These are phyloP conservation scores for Ellobium chinense DNA, from an alignment of 2,888 invertebrate species.

Conservation along the genomic window DNA sequence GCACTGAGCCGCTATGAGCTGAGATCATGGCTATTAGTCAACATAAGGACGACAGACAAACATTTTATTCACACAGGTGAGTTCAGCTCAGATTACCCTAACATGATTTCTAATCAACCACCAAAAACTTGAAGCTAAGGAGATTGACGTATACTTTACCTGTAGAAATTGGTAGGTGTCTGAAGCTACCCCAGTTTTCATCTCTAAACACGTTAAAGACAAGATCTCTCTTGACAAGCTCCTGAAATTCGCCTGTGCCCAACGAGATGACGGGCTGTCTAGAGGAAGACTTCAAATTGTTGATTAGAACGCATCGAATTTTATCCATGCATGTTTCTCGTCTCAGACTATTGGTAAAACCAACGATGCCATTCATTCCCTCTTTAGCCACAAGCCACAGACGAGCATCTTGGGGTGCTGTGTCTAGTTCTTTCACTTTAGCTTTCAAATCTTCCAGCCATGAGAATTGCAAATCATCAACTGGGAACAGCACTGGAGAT, in stretches of 20 bases:
- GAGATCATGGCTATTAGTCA: too few species aligned
- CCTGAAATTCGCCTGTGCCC: not conserved
- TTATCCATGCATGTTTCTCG: not conserved
- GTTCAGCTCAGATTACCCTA: too few species aligned
- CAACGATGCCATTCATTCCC: not conserved
- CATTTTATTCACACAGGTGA: too few species aligned
- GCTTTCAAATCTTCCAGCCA: slow-evolving; percentile 7
- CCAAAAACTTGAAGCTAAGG: not conserved
- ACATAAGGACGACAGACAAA: too few species aligned
- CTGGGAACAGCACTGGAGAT: not conserved
- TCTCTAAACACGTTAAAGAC: not conserved
- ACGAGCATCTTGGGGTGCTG: not conserved
- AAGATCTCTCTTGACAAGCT: not conserved
- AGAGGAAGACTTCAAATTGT: not conserved
- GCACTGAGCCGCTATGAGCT: too few species aligned
- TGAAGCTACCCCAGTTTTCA: not conserved
- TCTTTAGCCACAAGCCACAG: not conserved
- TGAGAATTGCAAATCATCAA: not conserved
- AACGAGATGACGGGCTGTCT: not conserved
- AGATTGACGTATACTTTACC: not conserved
- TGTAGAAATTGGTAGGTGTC: not conserved
- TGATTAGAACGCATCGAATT: not conserved
- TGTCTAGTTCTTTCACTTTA: not conserved
- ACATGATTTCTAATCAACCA: too few species aligned
- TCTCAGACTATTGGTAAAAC: not conserved